These are phyloP conservation scores for Aphrophora alni DNA, from an alignment of 2,888 invertebrate species.

Conservation along the genomic window DNA sequence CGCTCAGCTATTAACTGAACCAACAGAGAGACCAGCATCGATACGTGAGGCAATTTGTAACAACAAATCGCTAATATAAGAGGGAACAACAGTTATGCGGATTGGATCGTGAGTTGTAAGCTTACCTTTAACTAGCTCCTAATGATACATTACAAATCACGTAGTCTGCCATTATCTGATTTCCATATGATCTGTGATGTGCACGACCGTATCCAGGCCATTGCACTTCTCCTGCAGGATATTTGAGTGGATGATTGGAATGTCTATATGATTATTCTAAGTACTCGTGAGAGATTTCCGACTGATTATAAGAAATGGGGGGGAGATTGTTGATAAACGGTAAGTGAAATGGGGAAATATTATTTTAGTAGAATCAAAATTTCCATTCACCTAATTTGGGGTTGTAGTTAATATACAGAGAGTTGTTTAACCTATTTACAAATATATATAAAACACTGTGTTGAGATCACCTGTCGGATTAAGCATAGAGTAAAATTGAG, in stretches of 20 bases:
- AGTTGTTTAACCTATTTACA: too few species aligned
- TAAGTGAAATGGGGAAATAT: too few species aligned
- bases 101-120: neutral
- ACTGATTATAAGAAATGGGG: too few species aligned
- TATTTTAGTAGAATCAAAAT: too few species aligned
- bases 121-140: neutral
- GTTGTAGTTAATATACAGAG: too few species aligned
- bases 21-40: neutral
- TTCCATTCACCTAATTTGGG: too few species aligned
- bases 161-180: neutral
- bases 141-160: constrained; percentile 2
- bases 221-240: neutral
- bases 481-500: too few species aligned
- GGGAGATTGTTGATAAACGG: too few species aligned
- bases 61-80: neutral
- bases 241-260: neutral
- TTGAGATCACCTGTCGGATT: too few species aligned
- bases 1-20: neutral
- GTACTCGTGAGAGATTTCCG: too few species aligned
- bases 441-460: too few species aligned
- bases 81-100: neutral
- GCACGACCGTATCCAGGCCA: neutral
- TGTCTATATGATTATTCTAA: too few species aligned
- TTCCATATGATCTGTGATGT: neutral
- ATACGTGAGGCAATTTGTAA: neutral